Percentiles rank a stretch among this genome's conserved stretches.
These are phyloP conservation scores for Trialeurodes vaporariorum DNA, from an alignment of 1,140 invertebrate genomes.

Conservation along the genomic window DNA sequence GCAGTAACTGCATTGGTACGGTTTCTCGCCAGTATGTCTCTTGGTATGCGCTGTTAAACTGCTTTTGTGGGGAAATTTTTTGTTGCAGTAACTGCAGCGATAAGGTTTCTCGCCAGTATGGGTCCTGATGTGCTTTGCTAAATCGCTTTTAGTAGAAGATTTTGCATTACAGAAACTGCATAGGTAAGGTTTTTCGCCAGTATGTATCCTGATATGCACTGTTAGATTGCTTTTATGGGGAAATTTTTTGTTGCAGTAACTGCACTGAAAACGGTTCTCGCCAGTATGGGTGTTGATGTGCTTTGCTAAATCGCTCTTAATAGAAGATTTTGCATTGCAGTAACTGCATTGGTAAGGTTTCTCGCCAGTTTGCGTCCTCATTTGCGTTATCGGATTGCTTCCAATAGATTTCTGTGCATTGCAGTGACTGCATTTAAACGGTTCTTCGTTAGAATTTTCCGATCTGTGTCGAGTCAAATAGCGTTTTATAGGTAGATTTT, in stretches of 20 bases:
- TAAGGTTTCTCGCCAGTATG: constrained; percentile 18
- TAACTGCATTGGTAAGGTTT: constrained; percentile 33
- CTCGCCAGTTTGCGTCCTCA: constrained; percentile 54
- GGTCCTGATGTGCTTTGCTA: constrained; percentile 8
- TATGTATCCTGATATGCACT: constrained; percentile 54
- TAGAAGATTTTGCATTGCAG: neutral
- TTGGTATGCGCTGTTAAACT: constrained; percentile 21
- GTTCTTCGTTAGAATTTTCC: too few relatives aligned
- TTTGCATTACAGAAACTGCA: constrained; percentile 37
- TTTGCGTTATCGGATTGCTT: constrained; percentile 60
- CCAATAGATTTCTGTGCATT: too few relatives aligned
- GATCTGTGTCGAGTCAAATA: too few relatives aligned
- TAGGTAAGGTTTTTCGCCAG: constrained; percentile 31
- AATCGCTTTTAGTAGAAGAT: constrained; percentile 37
- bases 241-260: constrained; percentile 11
- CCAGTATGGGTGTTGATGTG: constrained; percentile 15
- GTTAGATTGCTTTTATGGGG: constrained; percentile 41
- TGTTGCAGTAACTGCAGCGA: constrained; percentile 13
- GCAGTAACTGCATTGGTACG: constrained; percentile 26
- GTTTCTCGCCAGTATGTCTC: constrained; percentile 35
- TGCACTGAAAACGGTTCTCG: constrained; percentile 13
- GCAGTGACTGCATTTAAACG: too few relatives aligned
- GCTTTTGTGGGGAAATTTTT: constrained; percentile 9
- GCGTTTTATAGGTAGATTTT: too few relatives aligned
- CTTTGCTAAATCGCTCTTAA: neutral